phyloP scores from a whole-genome alignment of 2,888 invertebrate species.

The Saturnia pavonia region DNA sequence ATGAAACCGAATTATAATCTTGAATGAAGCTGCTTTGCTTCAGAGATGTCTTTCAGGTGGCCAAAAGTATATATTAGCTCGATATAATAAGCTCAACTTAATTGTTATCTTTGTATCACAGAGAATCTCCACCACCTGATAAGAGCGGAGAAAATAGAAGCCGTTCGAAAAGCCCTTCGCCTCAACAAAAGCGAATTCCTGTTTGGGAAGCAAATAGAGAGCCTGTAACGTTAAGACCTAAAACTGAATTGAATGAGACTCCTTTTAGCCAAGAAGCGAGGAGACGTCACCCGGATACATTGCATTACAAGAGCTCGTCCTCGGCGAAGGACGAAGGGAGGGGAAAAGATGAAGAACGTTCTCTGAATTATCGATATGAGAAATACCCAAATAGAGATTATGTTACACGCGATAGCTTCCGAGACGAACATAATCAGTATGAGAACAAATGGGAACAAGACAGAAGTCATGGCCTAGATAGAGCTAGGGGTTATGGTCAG shows the following conservation, averaged over 20 bases:
- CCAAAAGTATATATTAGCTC: neutral
- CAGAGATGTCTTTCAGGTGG: no score
- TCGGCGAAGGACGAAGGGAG: neutral
- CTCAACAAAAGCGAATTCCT: slow-evolving; percentile 49
- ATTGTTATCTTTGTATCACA: slow-evolving; percentile 33
- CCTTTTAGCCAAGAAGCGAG: slow-evolving; percentile 13
- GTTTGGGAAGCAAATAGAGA: slow-evolving; percentile 56
- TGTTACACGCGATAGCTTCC: slow-evolving; percentile 23
- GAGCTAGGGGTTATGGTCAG: slow-evolving; percentile 45
- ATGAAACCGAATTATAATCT: no score
- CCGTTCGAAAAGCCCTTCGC: slow-evolving; percentile 58
- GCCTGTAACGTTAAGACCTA: slow-evolving; percentile 38
- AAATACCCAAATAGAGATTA: slow-evolving; percentile 26
- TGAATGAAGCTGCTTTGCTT: no score
- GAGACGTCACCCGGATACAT: slow-evolving; percentile 22
- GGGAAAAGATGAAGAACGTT: slow-evolving; percentile 24
- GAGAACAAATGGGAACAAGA: slow-evolving; percentile 45
- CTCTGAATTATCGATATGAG: slow-evolving; percentile 27
- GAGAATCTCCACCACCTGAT: slow-evolving; percentile 55
- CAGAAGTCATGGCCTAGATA: slow-evolving; percentile 34
- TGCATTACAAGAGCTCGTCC: neutral
- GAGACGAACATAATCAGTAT: slow-evolving; percentile 34
- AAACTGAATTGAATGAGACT: slow-evolving; percentile 33
- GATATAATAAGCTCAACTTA: no score
- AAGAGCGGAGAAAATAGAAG: slow-evolving; percentile 49